Evolutionary conservation across 2,113 vertebrate species (phyloP).

Genomic region (Colossoma macropomum): DNA sequence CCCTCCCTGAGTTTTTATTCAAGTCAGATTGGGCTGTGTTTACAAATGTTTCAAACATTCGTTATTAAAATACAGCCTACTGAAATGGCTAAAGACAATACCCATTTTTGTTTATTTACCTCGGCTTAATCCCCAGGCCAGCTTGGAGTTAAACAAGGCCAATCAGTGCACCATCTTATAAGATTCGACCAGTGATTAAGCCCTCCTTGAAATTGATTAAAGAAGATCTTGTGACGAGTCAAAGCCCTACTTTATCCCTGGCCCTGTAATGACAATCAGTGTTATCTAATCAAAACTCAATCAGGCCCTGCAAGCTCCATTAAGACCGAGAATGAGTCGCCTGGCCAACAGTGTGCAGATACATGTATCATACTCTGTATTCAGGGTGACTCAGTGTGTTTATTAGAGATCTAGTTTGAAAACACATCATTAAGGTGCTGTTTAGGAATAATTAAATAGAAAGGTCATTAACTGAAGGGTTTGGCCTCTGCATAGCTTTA

Average conservation of each 20-base stretch:
- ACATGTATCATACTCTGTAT: constrained; percentile 9
- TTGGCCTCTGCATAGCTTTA: neutral
- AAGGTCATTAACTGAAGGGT: constrained; percentile 20
- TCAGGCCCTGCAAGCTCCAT: constrained; percentile 21
- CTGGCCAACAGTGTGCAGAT: neutral
- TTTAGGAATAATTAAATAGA: constrained; percentile 29
- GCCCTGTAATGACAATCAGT: constrained; percentile 44
- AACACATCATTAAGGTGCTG: constrained; percentile 25
- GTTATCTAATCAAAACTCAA: constrained; percentile 61
- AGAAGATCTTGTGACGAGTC: constrained; percentile 16
- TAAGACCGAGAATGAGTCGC: constrained; percentile 20
- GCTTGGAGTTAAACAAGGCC: constrained; percentile 6
- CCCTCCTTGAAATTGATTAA: constrained; percentile 22
- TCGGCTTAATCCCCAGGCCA: neutral
- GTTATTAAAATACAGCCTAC: neutral
- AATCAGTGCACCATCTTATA: neutral
- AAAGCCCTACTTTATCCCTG: constrained; percentile 36
- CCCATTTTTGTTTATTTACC: neutral
- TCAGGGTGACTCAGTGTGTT: constrained; percentile 24
- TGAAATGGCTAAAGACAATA: neutral
- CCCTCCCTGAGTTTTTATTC: neutral
- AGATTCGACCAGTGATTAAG: constrained; percentile 28
- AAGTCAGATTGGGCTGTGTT: too few relatives aligned
- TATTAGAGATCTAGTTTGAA: constrained; percentile 30
- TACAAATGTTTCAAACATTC: neutral